Conservation (phyloP, 2,888 invertebrate genomes). For the Creontiades dilutus region DNA sequence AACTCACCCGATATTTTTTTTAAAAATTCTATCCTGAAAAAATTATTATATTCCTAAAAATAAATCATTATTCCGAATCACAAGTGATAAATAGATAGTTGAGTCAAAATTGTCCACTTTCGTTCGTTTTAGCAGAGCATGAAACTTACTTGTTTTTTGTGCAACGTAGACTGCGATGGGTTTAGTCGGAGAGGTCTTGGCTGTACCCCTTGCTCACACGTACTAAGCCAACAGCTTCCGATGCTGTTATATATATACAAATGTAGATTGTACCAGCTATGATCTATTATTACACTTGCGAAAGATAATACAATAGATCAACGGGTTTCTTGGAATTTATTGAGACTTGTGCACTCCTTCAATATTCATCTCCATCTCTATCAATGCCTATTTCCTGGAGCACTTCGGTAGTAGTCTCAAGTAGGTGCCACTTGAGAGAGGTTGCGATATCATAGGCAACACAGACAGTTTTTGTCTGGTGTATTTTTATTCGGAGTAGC, state of each 20-base stretch:
- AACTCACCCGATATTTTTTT: too few species aligned
- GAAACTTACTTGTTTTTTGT: too few species aligned
- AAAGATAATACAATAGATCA: not conserved
- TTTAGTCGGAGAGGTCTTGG: too few species aligned
- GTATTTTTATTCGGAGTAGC: not conserved
- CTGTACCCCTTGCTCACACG: too few species aligned
- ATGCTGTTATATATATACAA: not conserved
- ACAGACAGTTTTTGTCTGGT: not conserved
- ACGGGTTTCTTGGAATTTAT: too few species aligned
- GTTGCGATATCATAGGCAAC: not conserved
- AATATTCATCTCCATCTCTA: not conserved
- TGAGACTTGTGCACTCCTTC: not conserved
- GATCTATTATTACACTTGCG: not conserved
- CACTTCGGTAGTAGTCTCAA: not conserved
- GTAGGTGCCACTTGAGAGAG: not conserved
- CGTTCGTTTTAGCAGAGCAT: too few species aligned
- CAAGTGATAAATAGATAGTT: too few species aligned
- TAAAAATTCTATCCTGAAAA: too few species aligned
- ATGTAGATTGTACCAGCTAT: not conserved
- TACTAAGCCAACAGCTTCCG: not conserved
- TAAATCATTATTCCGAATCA: too few species aligned
- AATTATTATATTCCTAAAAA: too few species aligned
- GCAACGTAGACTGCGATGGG: too few species aligned
- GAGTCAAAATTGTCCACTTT: too few species aligned
- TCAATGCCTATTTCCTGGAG: not conserved